These are phyloP conservation scores for Thripadectes ignobilis DNA, from an alignment of 2,797 vertebrate genomes.

Conservation along the genomic window DNA sequence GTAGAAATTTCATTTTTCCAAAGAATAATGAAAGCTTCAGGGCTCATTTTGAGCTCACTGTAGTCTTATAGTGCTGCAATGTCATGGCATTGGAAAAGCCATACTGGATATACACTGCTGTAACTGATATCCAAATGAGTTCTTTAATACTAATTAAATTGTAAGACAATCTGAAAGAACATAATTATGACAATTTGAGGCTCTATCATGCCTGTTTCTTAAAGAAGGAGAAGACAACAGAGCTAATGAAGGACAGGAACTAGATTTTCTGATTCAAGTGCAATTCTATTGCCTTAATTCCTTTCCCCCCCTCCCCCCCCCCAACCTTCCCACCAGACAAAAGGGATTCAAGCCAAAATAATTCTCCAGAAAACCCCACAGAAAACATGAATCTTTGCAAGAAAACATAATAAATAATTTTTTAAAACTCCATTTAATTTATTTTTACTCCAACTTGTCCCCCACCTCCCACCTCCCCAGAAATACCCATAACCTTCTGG, in stretches of 20 bases:
- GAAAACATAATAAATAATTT: neutral
- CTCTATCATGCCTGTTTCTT: neutral
- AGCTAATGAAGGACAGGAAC: neutral
- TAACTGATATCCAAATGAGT: neutral
- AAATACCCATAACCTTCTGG: neutral
- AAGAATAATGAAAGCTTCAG: neutral
- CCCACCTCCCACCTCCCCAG: rapidly evolving
- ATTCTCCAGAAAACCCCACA: neutral
- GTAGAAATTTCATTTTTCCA: constrained; percentile 1
- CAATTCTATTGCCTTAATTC: neutral
- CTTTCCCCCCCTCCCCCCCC: rapidly evolving
- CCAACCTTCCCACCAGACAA: neutral
- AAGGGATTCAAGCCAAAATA: neutral
- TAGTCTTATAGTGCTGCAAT: neutral
- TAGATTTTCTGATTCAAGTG: neutral
- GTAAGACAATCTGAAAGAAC: neutral
- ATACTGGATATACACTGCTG: neutral
- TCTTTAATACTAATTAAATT: constrained; percentile 29
- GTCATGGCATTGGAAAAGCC: neutral
- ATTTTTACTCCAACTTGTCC: neutral
- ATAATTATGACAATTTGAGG: neutral
- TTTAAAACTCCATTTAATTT: no score
- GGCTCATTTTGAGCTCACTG: constrained; percentile 1
- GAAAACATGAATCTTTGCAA: neutral
- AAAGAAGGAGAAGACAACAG: neutral